Evolutionary conservation across 2,888 invertebrate species (phyloP).

Genomic region (Acanthosoma haemorrhoidale): DNA sequence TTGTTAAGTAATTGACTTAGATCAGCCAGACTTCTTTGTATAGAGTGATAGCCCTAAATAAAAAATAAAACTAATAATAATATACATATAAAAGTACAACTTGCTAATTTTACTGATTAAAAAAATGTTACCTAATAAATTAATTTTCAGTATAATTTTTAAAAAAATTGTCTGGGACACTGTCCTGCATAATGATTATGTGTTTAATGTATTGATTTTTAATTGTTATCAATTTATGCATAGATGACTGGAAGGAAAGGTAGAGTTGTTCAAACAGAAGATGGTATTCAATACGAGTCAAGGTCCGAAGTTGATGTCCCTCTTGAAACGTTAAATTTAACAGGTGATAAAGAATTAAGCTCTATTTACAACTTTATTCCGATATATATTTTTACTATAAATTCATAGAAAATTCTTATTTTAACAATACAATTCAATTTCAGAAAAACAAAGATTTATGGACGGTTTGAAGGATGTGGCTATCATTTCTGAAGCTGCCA

Average conservation of each 20-base stretch:
- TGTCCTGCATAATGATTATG: background rate
- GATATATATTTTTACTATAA: too few relatives aligned
- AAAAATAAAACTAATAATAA: too few relatives aligned
- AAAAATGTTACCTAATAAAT: background rate
- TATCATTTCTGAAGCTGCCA: slow-evolving; percentile 98
- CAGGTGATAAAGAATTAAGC: slow-evolving; percentile 57
- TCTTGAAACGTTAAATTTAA: slow-evolving; percentile 92
- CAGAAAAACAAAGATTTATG: slow-evolving; percentile 80
- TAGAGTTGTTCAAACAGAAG: slow-evolving; percentile 84
- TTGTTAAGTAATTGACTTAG: too few relatives aligned
- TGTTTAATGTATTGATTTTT: background rate
- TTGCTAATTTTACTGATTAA: too few relatives aligned
- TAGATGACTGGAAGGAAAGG: slow-evolving; percentile 98
- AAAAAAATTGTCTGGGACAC: background rate
- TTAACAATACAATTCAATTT: slow-evolving; percentile 6
- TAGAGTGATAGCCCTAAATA: too few relatives aligned
- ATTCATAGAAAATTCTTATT: too few relatives aligned
- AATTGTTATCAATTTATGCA: slow-evolving; percentile 8
- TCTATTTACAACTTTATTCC: too few relatives aligned
- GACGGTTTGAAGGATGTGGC: slow-evolving; percentile 96
- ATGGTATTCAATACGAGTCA: slow-evolving; percentile 88
- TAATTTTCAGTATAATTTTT: background rate
- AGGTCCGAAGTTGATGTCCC: slow-evolving; percentile 93
- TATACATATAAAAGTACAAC: too few relatives aligned
- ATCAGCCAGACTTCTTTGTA: too few relatives aligned